phyloP scores from a whole-genome alignment of 2,113 vertebrate species.

The Neodontobutis hainanensis region DNA sequence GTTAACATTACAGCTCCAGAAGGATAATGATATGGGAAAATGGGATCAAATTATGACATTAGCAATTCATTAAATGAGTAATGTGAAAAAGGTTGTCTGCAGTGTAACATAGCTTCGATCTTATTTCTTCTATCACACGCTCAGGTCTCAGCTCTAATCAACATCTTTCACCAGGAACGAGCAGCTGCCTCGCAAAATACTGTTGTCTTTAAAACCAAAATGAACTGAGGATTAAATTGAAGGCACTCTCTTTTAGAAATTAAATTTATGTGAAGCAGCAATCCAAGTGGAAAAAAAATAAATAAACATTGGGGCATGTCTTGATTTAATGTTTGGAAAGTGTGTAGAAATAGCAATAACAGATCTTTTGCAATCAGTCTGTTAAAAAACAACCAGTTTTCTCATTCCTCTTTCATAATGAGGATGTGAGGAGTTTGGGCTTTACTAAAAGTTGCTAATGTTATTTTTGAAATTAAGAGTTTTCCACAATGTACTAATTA shows the following conservation, averaged over 20 bases:
- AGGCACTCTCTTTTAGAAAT: neutral
- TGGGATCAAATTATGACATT: slow-evolving; percentile 33
- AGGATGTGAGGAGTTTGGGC: too few species aligned
- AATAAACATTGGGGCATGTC: too few species aligned
- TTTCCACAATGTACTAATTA: neutral
- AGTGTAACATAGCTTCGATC: neutral
- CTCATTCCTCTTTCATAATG: too few species aligned
- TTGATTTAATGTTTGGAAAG: too few species aligned
- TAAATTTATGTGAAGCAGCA: neutral
- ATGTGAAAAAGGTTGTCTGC: slow-evolving; percentile 29
- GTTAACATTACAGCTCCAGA: slow-evolving; percentile 33
- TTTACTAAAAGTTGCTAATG: too few species aligned
- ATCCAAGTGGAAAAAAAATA: too few species aligned
- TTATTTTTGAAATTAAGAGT: neutral
- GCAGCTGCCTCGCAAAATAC: slow-evolving; percentile 1
- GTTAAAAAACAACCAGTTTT: too few species aligned
- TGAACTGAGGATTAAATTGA: neutral
- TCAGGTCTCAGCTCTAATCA: neutral
- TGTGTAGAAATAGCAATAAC: too few species aligned
- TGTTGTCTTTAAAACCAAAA: neutral
- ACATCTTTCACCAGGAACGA: slow-evolving; percentile 3
- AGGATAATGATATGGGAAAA: slow-evolving; percentile 53
- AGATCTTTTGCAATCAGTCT: too few species aligned
- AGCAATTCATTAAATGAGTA: slow-evolving; percentile 28
- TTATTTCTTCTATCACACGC: neutral